Evolutionary conservation across 2,113 vertebrate species (phyloP), one percentile per base, ranked within the genome.

Genomic region (Amphiprion percula): DNA sequence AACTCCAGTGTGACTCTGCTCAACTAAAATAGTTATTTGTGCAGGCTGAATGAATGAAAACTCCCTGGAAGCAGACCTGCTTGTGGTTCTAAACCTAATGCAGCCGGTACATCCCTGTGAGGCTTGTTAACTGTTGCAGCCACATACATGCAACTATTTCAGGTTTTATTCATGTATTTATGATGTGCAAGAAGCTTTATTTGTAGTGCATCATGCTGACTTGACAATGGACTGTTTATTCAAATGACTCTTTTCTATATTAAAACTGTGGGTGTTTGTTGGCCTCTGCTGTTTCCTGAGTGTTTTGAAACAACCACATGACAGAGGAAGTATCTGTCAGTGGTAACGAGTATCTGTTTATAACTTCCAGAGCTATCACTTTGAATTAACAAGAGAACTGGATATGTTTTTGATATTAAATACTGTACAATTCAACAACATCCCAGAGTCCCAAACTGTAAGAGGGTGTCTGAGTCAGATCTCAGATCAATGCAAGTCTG

Each of bases 251-350:
- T 50, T 17, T n/a, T 50, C 49, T 50, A 2, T 41, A 23, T 39
- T 7, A 30, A 59, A 46, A 9, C 5, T 70, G 75, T 68, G 49
- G 12, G 37, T 21, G 26, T 69, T 5, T 4, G 21, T 5, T 56
- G 14, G 7, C 1, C 21, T 6, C 5, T 72, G 56, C 9, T 23
- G 0, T 52, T 81, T 86, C 74, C 53, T 69, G 60, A 26, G 16
- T 55, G 71, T 83, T 74, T 78, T 77, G 80, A 84, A 89, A 82
- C 12, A 1, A 4, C 49, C 78, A 71, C 64, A 63, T 75, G 77
- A 88, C 14, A 82, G 66, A 84, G 87, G 87, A 91, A 89, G 83
- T 82, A 47, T 63, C 9, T 61, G 41, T 44, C 16, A 15, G 39
- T 21, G 41, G 56, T 15, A 61, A 46, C 37, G 17, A 10, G 44